Conservation (phyloP, 1,140 invertebrate species). For the Nylanderia fulva region DNA sequence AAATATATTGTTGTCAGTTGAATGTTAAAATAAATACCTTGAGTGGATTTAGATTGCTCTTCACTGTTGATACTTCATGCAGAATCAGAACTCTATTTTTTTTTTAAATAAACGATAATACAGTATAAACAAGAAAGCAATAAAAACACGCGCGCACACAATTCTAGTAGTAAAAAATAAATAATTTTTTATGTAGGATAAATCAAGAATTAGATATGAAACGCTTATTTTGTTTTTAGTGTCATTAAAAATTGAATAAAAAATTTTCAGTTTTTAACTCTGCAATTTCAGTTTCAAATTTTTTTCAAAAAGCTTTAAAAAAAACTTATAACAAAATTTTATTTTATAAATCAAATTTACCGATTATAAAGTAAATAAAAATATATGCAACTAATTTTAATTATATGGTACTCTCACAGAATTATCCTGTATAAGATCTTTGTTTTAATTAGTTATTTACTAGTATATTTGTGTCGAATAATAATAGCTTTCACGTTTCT, state of each 20-base stretch:
- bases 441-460: constrained; percentile 19
- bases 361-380: not conserved
- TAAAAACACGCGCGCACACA: no score
- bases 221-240: not conserved
- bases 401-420: constrained; percentile 2
- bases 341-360: not conserved
- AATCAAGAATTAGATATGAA: constrained; percentile 31
- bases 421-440: not conserved
- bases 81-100: constrained; percentile 13
- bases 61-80: not conserved
- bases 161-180: constrained; percentile 33
- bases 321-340: not conserved
- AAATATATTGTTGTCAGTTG: constrained; percentile 84
- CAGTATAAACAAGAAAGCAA: not conserved
- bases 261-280: constrained; percentile 7
- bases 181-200: constrained; percentile 47
- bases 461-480: constrained; percentile 2
- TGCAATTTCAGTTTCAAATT: not conserved
- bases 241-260: not conserved
- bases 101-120: not conserved
- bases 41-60: constrained; percentile 71
- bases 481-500: constrained; percentile 29
- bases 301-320: not conserved
- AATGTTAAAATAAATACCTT: constrained; percentile 85
- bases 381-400: constrained; percentile 26